Evolutionary conservation across 1,140 invertebrate genomes (phyloP).

Genomic region (Aphelenchoides besseyi): DNA sequence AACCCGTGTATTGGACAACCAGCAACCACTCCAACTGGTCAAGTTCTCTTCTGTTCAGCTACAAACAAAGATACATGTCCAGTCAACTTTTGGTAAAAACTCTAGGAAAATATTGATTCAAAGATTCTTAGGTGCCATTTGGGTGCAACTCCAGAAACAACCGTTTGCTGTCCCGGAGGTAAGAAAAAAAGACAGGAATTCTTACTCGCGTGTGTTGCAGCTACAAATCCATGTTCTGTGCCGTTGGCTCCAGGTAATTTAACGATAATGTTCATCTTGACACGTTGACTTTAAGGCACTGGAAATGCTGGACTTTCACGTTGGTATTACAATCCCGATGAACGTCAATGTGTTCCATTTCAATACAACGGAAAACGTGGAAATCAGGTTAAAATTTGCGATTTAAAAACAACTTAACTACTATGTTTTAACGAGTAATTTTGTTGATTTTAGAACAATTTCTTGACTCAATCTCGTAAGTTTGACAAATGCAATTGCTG

Average conservation of each 20-base stretch:
- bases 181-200: not conserved
- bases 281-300: no score
- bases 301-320: slow-evolving; percentile 55
- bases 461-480: slow-evolving; percentile 17
- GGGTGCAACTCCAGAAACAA: slow-evolving; percentile 61
- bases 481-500: no score
- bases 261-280: no score
- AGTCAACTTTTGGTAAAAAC: slow-evolving; percentile 57
- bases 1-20: slow-evolving; percentile 63
- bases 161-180: slow-evolving; percentile 61
- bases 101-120: slow-evolving; percentile 4
- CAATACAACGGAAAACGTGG: slow-evolving; percentile 80
- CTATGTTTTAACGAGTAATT: slow-evolving; percentile 5
- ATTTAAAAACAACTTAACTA: slow-evolving; percentile 63
- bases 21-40: slow-evolving; percentile 54
- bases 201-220: slow-evolving; percentile 27
- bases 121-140: slow-evolving; percentile 59
- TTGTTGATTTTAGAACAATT: slow-evolving; percentile 12
- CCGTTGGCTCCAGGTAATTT: slow-evolving; percentile 60
- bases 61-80: slow-evolving; percentile 58
- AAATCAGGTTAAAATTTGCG: no score
- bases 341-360: slow-evolving; percentile 73
- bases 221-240: slow-evolving; percentile 62
- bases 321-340: slow-evolving; percentile 72
- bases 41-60: slow-evolving; percentile 56